A percentile compares a stretch with the other conserved stretches of the same genome.
Conservation (phyloP, 2,888 invertebrate species). For the Xanthia icteritia region DNA sequence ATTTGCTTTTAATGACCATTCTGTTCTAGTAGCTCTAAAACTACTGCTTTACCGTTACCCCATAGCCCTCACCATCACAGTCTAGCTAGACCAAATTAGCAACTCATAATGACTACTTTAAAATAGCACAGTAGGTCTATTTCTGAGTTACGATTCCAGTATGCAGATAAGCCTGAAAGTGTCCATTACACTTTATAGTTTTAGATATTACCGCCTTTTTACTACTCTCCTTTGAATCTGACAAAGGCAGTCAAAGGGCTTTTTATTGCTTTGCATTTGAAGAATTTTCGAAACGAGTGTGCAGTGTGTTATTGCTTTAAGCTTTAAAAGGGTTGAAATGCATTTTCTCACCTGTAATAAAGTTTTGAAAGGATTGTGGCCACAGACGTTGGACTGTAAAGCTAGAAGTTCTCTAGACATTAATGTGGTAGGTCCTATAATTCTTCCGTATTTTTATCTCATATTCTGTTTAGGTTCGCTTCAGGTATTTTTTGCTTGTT, state of each 20-base stretch:
- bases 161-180: constrained; percentile 52
- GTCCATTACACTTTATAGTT: constrained; percentile 57
- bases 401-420: not conserved
- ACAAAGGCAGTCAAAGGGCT: constrained; percentile 45
- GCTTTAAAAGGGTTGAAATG: constrained; percentile 31
- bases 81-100: constrained; percentile 19
- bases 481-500: not conserved
- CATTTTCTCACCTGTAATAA: constrained; percentile 48
- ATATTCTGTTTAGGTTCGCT: not conserved
- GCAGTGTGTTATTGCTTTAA: constrained; percentile 32
- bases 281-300: constrained; percentile 31
- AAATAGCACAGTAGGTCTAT: constrained; percentile 38
- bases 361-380: constrained; percentile 39
- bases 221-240: constrained; percentile 45
- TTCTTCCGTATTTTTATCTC: too few species aligned
- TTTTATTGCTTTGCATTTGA: constrained; percentile 48
- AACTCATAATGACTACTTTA: constrained; percentile 25
- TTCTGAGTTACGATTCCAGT: constrained; percentile 32
- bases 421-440: too few species aligned
- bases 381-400: constrained; percentile 15
- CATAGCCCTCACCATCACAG: too few species aligned
- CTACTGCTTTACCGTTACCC: too few species aligned
- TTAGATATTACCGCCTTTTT: constrained; percentile 60
- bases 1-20: not conserved
- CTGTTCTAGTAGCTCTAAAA: not conserved